Evolutionary conservation across 2,888 invertebrate genomes (phyloP), one percentile per base, ranked within the genome.

Genomic region (Papilio gigon): DNA sequence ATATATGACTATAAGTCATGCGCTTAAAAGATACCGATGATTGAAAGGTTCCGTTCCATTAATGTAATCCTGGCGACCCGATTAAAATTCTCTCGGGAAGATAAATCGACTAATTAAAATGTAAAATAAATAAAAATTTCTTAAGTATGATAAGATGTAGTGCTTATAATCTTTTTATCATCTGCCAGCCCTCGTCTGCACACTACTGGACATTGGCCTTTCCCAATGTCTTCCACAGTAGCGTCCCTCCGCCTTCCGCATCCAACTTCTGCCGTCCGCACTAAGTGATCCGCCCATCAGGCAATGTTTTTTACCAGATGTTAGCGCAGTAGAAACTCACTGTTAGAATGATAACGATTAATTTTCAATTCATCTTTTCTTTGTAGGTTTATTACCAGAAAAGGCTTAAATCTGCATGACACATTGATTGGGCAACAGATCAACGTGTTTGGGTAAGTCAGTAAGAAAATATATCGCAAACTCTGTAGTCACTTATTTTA

Each of bases 331-430:
- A 4, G 40, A 14, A n/a, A 40, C 1, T n/a, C 6, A 5, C n/a
- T 5, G 4, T 42, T 42, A 17, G 17, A n/a, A 42, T 17, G 42
- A 17, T 42, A 17, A 17, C 17, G n/a, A n/a, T n/a, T n/a, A 17
- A n/a, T 17, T 42, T 42, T 42, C 17, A 17, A 17, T 8, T 40
- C n/a, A 60, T 60, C 37, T 25, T 6, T 1, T 27, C 17, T 42
- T 17, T 56, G 11, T 63, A 50, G 37, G 25, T 50, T 63, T 35
- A 17, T 25, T n/a, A 50, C 30, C 30, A 35, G n/a, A 33, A 33
- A 22, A 17, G 50, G 50, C n/a, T 50, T 63, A 35, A 63, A 63
- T 63, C 35, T 25, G 37, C 37, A 50, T 63, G 35, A 30, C 8
- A 20, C 20, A 60, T 22, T n/a, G 11, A 42, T 61, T 61, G 37